Evolutionary conservation across 2,113 vertebrate genomes (phyloP), one percentile per base, ranked within the genome.

Genomic region (Urocolius indicus): DNA sequence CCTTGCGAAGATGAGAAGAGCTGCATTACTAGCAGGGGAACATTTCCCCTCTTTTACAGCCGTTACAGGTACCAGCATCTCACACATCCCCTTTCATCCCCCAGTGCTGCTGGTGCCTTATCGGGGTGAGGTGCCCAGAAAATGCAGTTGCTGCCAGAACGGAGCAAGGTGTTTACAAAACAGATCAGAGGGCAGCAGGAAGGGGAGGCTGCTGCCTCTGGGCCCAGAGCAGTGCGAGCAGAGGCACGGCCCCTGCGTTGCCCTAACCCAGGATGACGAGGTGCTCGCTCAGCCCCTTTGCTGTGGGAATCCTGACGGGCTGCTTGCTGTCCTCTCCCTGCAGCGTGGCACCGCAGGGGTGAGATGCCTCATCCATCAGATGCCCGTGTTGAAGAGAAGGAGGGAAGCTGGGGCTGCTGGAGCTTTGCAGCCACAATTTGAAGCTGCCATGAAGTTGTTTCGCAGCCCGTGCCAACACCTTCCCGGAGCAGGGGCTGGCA

Each of bases 221-320:
- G 43, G 46, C 30, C 77, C 86, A 6, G 62, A n/a, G n/a, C n/a
- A n/a, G n/a, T n/a, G n/a, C n/a, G n/a, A n/a, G n/a, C n/a, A n/a
- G n/a, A n/a, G n/a, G n/a, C n/a, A n/a, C n/a, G n/a, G n/a, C n/a
- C n/a, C 68, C 79, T 46, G 89, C 81, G 94, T 96, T 95, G 93
- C 95, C 96, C 78, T 90, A 21, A 27, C 26, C 21, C 81, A 45
- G 82, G 55, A 90, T 36, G 95, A 96, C 20, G 3, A 87, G 89
- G 93, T 36, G 3, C 54, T 97, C 95, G 94, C 67, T 24, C 87
- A 73, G 78, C 54, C 82, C 58, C 75, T 90, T 88, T 92, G 93
- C 91, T 92, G 17, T 52, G 91, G 93, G 90, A 94, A 93, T 89
- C 83, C 76, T 13, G 0, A 71, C 83, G 78, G 79, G 72, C n/a